Evolutionary conservation across 2,113 vertebrate genomes (phyloP).

Genomic region (Ctenomys sociabilis): DNA sequence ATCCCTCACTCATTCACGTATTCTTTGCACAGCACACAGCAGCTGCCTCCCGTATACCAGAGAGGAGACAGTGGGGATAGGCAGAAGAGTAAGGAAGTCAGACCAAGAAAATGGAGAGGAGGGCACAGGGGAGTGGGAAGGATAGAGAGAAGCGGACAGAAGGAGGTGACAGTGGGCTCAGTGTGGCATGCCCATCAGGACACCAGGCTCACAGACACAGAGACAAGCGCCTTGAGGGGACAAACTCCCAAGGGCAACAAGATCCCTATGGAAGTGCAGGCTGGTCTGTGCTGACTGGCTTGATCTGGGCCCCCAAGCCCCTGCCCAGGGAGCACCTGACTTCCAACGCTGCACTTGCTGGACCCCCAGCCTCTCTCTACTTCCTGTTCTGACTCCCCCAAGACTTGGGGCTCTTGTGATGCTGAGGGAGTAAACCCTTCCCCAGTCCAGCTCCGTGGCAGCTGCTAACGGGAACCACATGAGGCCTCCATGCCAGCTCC

Average conservation of each 20-base stretch:
- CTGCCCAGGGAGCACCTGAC: neutral
- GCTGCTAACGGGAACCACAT: slow-evolving; percentile 61
- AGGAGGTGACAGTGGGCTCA: neutral
- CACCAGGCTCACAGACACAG: neutral
- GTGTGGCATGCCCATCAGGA: neutral
- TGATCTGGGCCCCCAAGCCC: neutral
- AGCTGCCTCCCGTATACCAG: too few relatives aligned
- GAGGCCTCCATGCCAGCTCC: neutral
- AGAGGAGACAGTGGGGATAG: neutral
- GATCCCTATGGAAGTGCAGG: rapidly evolving
- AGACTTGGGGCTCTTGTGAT: neutral
- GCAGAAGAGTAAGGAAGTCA: rapidly evolving
- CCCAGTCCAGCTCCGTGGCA: slow-evolving; percentile 31
- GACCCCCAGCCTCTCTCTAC: neutral
- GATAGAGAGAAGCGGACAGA: neutral
- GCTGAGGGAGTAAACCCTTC: neutral
- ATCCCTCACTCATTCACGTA: neutral
- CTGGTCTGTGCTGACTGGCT: rapidly evolving
- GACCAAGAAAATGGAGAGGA: neutral
- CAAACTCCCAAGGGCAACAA: neutral
- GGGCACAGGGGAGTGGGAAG: neutral
- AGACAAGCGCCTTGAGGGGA: neutral
- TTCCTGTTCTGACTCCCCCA: neutral
- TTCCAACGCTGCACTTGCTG: rapidly evolving
- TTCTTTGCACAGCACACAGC: neutral